Base-by-base conservation (phyloP, 2,888 invertebrate species). In the Drosophila crucigera region DNA sequence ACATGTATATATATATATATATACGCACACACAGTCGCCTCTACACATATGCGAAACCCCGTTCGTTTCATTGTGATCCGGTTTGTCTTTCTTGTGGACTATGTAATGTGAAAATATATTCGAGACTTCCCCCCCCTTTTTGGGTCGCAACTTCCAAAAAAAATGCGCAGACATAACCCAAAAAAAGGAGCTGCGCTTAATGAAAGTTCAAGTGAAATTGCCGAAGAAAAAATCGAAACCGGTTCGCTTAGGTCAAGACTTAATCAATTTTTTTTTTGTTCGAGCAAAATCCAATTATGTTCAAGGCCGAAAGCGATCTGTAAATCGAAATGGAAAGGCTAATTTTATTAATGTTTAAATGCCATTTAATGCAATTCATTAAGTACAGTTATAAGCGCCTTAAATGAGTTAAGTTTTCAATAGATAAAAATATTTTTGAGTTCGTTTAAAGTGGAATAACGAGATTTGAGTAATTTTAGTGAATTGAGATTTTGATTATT, bases 141-240 rank as follows among this genome's bases (percentile, higher is more conserved):
- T 16, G 47, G 43, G 61, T 9, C 7, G 25, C 50, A n/a, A 33
- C 55, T 52, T 39, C 50, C 30, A n/a, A 53, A 60, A 53, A 60
- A 61, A 50, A 33, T 60, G 28, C 28, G 31, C 58, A 56, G 39
- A 55, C 50, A 76, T 60, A 50, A 56, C 33, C 66, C 37, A 31
- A 53, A 39, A 54, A 56, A 78, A 82, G 75, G 78, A 80, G 79
- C 70, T 68, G 52, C 60, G 41, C 47, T 84, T 82, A 87, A 85
- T 82, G 84, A 89, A 89, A 85, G 88, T 87, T 85, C 85, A 80
- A 85, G 84, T 85, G 88, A 85, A 85, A 85, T 89, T 89, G 68
- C 61, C 68, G 55, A 68, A 81, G 75, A 31, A 16, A 68, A 68
- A 64, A 76, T 72, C 11, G 30, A 53, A 69, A 69, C 88, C 90